Evolutionary conservation across 1,140 invertebrate species (phyloP).

Genomic region (Chlorops oryzae): DNA sequence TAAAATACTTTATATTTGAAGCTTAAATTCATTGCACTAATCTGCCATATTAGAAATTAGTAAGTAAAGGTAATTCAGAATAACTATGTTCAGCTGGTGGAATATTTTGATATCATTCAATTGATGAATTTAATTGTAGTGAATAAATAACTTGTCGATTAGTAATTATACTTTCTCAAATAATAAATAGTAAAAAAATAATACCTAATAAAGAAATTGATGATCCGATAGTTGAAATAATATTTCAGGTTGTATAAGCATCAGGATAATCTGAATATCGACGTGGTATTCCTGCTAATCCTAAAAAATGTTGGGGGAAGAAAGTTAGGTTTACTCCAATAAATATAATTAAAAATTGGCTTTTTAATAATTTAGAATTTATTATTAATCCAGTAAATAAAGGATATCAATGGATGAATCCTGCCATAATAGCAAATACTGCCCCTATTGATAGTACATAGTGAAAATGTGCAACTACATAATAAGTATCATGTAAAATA

Average conservation of each 20-base stretch:
- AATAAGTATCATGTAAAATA: conserved; percentile 65
- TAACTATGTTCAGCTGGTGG: too few relatives aligned
- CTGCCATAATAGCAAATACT: conserved; percentile 64
- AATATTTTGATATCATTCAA: too few relatives aligned
- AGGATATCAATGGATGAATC: conserved; percentile 61
- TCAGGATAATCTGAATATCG: too few relatives aligned
- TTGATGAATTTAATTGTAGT: conserved; percentile 47
- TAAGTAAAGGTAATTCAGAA: conserved; percentile 53
- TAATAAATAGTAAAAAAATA: too few relatives aligned
- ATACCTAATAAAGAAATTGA: too few relatives aligned
- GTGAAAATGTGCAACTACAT: conserved; percentile 71
- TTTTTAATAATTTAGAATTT: conserved; percentile 54
- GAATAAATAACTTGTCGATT: too few relatives aligned
- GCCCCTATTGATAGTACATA: conserved; percentile 62
- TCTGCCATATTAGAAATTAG: conserved; percentile 51
- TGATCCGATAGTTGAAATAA: too few relatives aligned
- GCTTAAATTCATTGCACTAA: conserved; percentile 55
- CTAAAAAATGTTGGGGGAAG: conserved; percentile 70
- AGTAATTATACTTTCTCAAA: too few relatives aligned
- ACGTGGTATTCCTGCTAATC: conserved; percentile 63
- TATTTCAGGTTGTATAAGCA: too few relatives aligned
- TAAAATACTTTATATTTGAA: conserved; percentile 54
- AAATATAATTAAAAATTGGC: conserved; percentile 59
- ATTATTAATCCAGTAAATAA: conserved; percentile 56
- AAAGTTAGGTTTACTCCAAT: conserved; percentile 65